These are phyloP conservation scores for Hipposideros armiger DNA, from an alignment of 2,113 vertebrate species.

Conservation along the genomic window DNA sequence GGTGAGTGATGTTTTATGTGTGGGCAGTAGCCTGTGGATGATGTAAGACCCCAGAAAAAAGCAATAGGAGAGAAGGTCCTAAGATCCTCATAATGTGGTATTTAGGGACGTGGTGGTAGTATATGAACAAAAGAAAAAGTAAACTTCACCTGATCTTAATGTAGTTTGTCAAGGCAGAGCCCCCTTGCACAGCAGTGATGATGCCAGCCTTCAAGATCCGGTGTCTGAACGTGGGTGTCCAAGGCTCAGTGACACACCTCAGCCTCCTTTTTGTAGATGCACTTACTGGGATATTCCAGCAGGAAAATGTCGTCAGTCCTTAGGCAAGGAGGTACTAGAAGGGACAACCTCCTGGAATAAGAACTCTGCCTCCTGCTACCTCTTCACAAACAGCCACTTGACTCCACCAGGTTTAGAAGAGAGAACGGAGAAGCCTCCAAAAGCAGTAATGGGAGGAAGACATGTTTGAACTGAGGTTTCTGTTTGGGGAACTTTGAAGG, in stretches of 20 bases:
- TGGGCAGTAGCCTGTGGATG: background rate
- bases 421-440: background rate
- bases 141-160: background rate
- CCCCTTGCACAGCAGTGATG: fast-evolving
- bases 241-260: background rate
- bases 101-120: background rate
- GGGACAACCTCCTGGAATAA: background rate
- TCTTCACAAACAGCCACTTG: background rate
- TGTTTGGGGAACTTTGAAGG: background rate
- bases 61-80: background rate
- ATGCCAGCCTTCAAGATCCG: background rate
- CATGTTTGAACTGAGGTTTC: background rate
- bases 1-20: background rate
- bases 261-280: background rate
- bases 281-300: background rate
- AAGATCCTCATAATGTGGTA: background rate
- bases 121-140: background rate
- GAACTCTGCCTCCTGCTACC: background rate
- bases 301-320: background rate
- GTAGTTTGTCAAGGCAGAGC: background rate
- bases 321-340: background rate
- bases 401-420: background rate
- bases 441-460: background rate
- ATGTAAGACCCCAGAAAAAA: background rate
- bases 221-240: background rate